Percentiles rank a stretch among this genome's conserved stretches.
These are phyloP conservation scores for Salvelinus fontinalis DNA, from an alignment of 2,113 vertebrate species.

Conservation along the genomic window DNA sequence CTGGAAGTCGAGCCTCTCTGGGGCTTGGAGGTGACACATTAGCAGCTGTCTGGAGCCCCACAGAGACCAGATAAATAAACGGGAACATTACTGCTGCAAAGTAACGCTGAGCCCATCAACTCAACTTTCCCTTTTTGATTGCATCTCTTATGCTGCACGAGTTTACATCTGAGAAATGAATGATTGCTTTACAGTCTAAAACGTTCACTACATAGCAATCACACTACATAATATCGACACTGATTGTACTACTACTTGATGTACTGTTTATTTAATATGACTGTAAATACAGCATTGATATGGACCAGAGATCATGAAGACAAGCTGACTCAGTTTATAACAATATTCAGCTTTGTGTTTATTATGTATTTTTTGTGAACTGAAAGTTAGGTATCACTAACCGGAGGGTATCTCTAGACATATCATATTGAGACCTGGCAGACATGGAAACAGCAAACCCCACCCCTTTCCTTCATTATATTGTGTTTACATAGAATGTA, in stretches of 20 bases:
- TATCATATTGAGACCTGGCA: too few species aligned
- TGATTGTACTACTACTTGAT: not conserved
- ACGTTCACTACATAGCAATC: not conserved
- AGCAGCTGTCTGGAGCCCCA: not conserved
- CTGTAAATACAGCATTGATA: not conserved
- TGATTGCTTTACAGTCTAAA: not conserved
- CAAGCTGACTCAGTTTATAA: not conserved
- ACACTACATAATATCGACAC: not conserved
- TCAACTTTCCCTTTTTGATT: too few species aligned
- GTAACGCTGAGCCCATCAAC: not conserved
- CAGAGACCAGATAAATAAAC: constrained; percentile 12
- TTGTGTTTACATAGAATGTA: not conserved
- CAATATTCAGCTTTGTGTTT: too few species aligned
- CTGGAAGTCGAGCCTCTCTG: constrained; percentile 38
- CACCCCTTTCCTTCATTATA: not conserved
- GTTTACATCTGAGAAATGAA: not conserved
- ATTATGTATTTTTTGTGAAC: too few species aligned
- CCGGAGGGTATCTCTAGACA: too few species aligned
- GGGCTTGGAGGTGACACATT: constrained; percentile 39
- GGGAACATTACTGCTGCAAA: not conserved
- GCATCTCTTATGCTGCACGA: not conserved
- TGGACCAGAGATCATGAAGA: not conserved
- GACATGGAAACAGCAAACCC: too few species aligned
- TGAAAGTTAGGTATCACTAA: not conserved
- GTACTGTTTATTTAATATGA: not conserved